These are phyloP conservation scores for Drosophila kepulauana DNA, from an alignment of 1,140 invertebrate genomes.

Conservation along the genomic window DNA sequence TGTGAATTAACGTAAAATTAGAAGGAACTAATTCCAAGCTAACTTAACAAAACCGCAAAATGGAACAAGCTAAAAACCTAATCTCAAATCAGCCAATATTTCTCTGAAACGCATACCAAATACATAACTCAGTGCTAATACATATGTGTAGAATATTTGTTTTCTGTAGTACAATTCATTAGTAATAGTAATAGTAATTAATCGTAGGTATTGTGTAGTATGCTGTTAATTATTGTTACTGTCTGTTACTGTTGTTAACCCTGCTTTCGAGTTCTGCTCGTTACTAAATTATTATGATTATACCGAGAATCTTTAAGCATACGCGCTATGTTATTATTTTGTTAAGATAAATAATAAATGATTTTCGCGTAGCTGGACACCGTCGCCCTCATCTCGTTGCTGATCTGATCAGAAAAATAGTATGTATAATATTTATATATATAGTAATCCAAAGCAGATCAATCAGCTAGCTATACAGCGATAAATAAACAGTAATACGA, in stretches of 20 bases:
- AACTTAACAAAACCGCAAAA: constrained; percentile 49
- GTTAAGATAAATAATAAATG: constrained; percentile 72
- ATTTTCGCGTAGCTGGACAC: constrained; percentile 21
- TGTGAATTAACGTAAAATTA: constrained; percentile 36
- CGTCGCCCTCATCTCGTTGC: constrained; percentile 25
- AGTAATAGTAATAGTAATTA: constrained; percentile 58
- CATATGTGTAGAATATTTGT: constrained; percentile 44
- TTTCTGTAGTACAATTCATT: constrained; percentile 60
- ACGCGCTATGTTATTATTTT: constrained; percentile 37
- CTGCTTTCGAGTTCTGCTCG: constrained; percentile 61
- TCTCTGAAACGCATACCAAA: constrained; percentile 50
- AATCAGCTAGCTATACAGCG: constrained; percentile 30
- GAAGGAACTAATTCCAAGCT: constrained; percentile 40
- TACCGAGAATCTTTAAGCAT: constrained; percentile 68
- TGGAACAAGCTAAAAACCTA: constrained; percentile 39
- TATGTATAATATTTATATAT: constrained; percentile 41
- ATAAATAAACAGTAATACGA: constrained; percentile 35
- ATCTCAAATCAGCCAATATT: constrained; percentile 61
- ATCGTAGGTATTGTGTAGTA: constrained; percentile 53
- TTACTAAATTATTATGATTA: constrained; percentile 66
- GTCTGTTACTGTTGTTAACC: constrained; percentile 74
- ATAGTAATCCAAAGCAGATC: constrained; percentile 38
- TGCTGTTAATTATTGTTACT: constrained; percentile 75
- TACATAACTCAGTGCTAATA: constrained; percentile 73
- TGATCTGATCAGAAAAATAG: constrained; percentile 29